Conservation (phyloP, 2,888 invertebrate genomes). For the Nymphalis c-album region DNA sequence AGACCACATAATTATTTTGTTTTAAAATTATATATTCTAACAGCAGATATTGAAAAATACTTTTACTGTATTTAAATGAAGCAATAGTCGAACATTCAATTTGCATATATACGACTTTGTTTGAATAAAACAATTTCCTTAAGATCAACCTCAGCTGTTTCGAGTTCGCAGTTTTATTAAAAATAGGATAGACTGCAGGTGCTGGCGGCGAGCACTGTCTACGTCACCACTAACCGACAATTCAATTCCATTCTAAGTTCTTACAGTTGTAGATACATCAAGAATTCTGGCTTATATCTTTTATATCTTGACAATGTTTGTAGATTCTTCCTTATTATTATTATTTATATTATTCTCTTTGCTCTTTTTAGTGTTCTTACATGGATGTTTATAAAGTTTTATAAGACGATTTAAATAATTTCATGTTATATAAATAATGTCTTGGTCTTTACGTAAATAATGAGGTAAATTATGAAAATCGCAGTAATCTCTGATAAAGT, state of each 20-base stretch:
- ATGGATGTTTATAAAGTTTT: background rate
- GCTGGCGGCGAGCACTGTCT: constrained; percentile 12
- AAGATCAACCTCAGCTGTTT: constrained; percentile 16
- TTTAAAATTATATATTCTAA: background rate
- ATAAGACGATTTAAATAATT: too few species aligned
- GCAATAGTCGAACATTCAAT: background rate
- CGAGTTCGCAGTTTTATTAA: constrained; percentile 22
- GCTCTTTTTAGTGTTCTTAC: too few species aligned
- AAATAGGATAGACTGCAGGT: constrained; percentile 14
- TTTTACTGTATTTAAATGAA: background rate
- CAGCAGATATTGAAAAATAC: background rate
- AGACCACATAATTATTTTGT: too few species aligned
- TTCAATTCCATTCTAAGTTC: constrained; percentile 28
- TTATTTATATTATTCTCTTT: too few species aligned
- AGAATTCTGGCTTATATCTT: constrained; percentile 10
- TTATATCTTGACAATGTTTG: constrained; percentile 14
- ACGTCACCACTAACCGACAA: constrained; percentile 22
- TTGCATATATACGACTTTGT: background rate
- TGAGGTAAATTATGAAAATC: too few species aligned
- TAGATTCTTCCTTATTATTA: background rate
- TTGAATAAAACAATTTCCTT: constrained; percentile 7
- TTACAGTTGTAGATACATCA: constrained; percentile 8
- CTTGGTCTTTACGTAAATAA: too few species aligned
- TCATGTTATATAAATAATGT: too few species aligned
- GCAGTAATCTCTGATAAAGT: too few species aligned